phyloP scores from a whole-genome alignment of 2,797 vertebrate species.

The Falco peregrinus region DNA sequence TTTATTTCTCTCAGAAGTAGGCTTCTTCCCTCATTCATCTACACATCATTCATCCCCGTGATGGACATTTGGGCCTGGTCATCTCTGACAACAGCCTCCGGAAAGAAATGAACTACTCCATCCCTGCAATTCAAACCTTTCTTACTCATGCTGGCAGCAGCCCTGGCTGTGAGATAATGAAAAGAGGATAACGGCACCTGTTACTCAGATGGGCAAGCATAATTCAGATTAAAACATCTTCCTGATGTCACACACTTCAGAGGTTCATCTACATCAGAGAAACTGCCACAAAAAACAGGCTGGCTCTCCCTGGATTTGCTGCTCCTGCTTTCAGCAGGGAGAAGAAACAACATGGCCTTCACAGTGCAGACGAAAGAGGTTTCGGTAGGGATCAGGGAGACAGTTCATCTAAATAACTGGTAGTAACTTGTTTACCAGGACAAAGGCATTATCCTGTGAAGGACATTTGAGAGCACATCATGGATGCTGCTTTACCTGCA shows the following conservation, averaged over 20 bases:
- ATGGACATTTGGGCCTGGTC: background rate
- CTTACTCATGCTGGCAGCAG: conserved; percentile 51
- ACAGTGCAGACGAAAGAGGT: background rate
- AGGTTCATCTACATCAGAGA: background rate
- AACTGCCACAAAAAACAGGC: background rate
- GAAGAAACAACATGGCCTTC: background rate
- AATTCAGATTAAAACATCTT: conserved; percentile 41
- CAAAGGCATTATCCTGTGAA: background rate
- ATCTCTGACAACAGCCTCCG: background rate
- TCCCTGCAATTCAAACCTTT: conserved; percentile 45
- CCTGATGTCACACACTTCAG: conserved; percentile 41
- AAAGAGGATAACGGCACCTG: background rate
- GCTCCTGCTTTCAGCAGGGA: background rate
- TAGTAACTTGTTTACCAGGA: background rate
- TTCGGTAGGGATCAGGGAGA: background rate
- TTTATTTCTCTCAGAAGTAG: background rate
- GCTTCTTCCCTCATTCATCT: background rate
- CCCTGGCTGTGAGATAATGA: conserved; percentile 16
- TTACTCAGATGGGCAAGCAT: background rate
- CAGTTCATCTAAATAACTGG: background rate
- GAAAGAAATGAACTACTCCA: conserved; percentile 22
- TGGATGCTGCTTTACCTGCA: background rate
- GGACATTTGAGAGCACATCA: background rate
- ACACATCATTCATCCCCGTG: background rate
- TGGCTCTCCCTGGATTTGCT: background rate